Evolutionary conservation across 1,140 invertebrate species (phyloP).

Genomic region (Zelostemma sp.): DNA sequence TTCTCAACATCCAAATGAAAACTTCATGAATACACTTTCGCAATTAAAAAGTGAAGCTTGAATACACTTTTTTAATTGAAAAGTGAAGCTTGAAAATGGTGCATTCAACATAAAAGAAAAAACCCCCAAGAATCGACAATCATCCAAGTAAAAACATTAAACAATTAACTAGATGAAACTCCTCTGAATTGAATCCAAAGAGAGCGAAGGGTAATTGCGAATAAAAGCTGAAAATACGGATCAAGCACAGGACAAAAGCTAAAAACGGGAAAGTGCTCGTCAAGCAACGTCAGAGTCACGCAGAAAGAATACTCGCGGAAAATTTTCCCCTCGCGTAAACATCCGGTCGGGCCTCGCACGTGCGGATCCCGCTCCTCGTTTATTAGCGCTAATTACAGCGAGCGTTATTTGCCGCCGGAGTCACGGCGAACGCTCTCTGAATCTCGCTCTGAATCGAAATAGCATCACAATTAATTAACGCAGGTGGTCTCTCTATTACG

Average conservation of each 20-base stretch:
- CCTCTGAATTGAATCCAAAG: neutral
- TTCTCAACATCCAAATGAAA: too few relatives aligned
- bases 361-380: conserved; percentile 42
- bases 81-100: too few relatives aligned
- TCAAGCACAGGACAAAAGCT: neutral
- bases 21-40: too few relatives aligned
- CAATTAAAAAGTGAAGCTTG: too few relatives aligned
- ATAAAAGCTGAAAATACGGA: neutral
- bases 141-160: too few relatives aligned
- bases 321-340: conserved; percentile 38
- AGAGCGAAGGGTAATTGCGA: conserved; percentile 10
- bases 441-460: conserved; percentile 52
- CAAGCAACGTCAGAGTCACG: conserved; percentile 1
- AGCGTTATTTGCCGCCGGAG: conserved; percentile 27
- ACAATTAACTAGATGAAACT: too few relatives aligned
- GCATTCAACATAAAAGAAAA: too few relatives aligned
- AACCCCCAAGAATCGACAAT: too few relatives aligned
- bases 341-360: conserved; percentile 27
- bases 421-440: conserved; percentile 22
- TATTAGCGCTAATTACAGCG: conserved; percentile 53
- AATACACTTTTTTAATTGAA: too few relatives aligned
- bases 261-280: neutral
- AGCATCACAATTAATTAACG: conserved; percentile 57
- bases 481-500: conserved; percentile 8
- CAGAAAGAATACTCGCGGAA: conserved; percentile 8